phyloP scores from a whole-genome alignment of 2,888 invertebrate genomes.

The Papilio protenor region DNA sequence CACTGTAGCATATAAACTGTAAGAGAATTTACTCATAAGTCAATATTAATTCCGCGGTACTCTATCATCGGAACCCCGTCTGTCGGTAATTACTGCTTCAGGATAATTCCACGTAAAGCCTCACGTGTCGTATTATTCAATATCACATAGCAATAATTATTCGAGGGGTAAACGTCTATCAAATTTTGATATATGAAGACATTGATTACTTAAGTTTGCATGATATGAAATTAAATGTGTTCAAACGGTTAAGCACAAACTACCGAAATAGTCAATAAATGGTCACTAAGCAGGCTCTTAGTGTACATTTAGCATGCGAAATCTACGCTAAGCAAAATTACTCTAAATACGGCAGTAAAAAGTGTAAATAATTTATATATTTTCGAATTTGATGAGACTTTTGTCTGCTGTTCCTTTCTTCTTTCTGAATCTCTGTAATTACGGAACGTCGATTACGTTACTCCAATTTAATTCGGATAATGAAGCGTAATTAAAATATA shows the following conservation, averaged over 20 bases:
- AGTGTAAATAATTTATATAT: background rate
- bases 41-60: conserved; percentile 49
- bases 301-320: background rate
- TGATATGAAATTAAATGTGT: background rate
- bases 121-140: conserved; percentile 33
- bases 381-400: too few relatives aligned
- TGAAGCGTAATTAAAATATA: conserved; percentile 84
- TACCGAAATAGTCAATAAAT: background rate
- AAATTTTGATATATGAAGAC: conserved; percentile 52
- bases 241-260: background rate
- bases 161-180: conserved; percentile 54
- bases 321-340: background rate
- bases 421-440: conserved; percentile 68
- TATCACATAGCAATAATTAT: conserved; percentile 45
- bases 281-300: background rate
- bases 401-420: conserved; percentile 57
- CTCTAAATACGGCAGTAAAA: background rate
- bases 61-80: conserved; percentile 47
- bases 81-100: conserved; percentile 52
- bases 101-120: conserved; percentile 50
- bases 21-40: conserved; percentile 47
- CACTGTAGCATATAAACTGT: background rate
- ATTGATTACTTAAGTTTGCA: conserved; percentile 52
- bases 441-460: conserved; percentile 78
- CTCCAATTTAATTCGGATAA: conserved; percentile 83